Evolutionary conservation across 2,797 vertebrate species (phyloP).

Genomic region (Agapornis canus): DNA sequence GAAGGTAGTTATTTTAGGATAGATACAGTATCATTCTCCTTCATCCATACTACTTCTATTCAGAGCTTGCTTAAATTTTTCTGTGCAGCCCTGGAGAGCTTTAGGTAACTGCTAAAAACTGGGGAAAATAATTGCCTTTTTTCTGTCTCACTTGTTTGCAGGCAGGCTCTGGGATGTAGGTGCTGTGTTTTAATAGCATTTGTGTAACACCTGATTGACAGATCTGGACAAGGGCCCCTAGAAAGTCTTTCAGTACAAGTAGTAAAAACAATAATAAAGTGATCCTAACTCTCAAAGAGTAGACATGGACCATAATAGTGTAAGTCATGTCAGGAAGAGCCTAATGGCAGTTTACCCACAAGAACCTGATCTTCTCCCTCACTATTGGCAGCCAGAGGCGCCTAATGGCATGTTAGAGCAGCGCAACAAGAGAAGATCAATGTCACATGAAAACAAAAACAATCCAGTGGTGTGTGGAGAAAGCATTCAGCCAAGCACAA

Average conservation of each 20-base stretch:
- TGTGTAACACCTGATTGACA: background rate
- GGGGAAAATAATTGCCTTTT: background rate
- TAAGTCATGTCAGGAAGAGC: background rate
- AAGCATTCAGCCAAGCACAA: constrained; percentile 23
- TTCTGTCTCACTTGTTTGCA: background rate
- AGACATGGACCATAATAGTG: background rate
- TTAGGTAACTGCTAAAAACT: background rate
- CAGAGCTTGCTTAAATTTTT: background rate
- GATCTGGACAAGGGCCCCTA: background rate
- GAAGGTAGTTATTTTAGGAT: background rate
- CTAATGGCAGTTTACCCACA: background rate
- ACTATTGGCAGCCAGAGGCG: background rate
- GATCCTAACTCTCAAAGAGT: background rate
- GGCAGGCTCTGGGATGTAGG: background rate
- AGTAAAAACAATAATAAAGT: background rate
- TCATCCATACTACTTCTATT: background rate
- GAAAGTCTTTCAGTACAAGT: background rate
- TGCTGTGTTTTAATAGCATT: background rate
- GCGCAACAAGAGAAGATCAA: constrained; percentile 47
- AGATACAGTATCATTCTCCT: background rate
- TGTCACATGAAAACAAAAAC: background rate
- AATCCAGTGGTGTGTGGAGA: constrained; percentile 19
- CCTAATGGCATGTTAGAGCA: constrained; percentile 11
- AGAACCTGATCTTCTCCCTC: background rate
- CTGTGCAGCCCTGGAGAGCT: background rate